Percentiles rank a stretch among this genome's conserved stretches.
These are phyloP conservation scores for Phoebastria nigripes DNA, from an alignment of 2,797 vertebrate species.

Conservation along the genomic window DNA sequence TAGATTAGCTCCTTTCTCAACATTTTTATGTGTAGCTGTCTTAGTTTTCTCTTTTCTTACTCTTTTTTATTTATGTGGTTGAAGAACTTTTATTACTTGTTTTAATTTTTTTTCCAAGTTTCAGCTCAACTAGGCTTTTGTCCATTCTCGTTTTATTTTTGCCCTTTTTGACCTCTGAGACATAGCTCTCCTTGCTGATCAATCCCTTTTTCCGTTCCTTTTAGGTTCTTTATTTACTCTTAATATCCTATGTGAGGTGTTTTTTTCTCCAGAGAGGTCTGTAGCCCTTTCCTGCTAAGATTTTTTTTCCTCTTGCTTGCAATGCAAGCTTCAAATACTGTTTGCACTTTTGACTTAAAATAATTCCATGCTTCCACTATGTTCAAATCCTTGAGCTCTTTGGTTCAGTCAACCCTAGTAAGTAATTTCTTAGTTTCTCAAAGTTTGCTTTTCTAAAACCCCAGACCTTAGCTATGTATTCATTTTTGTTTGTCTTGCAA, in stretches of 20 bases:
- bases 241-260: not conserved
- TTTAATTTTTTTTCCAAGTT: constrained; percentile 28
- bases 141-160: not conserved
- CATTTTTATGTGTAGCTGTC: not conserved
- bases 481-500: not conserved
- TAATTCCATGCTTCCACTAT: not conserved
- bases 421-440: not conserved
- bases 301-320: not conserved
- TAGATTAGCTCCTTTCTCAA: not conserved
- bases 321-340: not conserved
- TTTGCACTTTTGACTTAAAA: constrained; percentile 9
- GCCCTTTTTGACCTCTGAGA: not conserved
- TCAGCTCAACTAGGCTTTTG: not conserved
- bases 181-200: constrained; percentile 8
- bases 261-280: not conserved
- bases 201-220: not conserved
- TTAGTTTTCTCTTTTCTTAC: not conserved
- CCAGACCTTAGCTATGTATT: not conserved
- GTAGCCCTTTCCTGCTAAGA: not conserved
- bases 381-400: not conserved
- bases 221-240: not conserved
- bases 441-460: not conserved
- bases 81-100: not conserved
- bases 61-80: not conserved
- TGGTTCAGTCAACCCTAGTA: not conserved